These are phyloP conservation scores for Sarcophaga variegata DNA, from an alignment of 2,888 invertebrate genomes.

Conservation along the genomic window DNA sequence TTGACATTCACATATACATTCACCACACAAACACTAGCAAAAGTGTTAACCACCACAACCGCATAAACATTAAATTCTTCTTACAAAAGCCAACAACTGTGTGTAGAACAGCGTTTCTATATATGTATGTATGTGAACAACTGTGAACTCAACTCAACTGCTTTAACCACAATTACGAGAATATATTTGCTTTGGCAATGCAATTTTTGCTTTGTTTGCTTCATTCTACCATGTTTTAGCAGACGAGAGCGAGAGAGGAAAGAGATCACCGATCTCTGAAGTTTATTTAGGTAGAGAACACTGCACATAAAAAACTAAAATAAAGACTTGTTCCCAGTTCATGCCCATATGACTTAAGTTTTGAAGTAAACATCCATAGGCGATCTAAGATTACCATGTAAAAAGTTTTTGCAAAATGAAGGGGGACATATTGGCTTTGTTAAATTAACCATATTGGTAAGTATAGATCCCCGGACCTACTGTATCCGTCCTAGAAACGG, in stretches of 20 bases:
- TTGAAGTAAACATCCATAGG: background rate
- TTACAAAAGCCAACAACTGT: background rate
- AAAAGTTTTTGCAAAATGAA: too few relatives aligned
- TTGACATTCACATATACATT: conserved; percentile 39
- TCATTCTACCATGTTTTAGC: background rate
- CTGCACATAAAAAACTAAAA: background rate
- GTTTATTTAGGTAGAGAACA: conserved; percentile 14
- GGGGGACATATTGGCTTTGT: too few relatives aligned
- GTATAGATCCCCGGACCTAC: too few relatives aligned
- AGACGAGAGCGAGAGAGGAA: background rate
- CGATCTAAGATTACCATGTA: background rate
- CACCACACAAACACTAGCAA: background rate
- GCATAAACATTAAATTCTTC: background rate
- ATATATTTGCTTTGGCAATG: background rate
- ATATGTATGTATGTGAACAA: background rate
- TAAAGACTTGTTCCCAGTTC: conserved; percentile 14
- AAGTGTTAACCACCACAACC: background rate
- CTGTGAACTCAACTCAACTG: conserved; percentile 5
- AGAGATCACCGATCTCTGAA: conserved; percentile 56
- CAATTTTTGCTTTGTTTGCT: background rate
- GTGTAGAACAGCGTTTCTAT: background rate
- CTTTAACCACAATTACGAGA: conserved; percentile 32
- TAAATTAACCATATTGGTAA: too few relatives aligned
- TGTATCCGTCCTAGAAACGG: too few relatives aligned
- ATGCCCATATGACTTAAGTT: conserved; percentile 9